phyloP scores from a whole-genome alignment of 2,113 vertebrate genomes.

The Laterallus jamaicensis region DNA sequence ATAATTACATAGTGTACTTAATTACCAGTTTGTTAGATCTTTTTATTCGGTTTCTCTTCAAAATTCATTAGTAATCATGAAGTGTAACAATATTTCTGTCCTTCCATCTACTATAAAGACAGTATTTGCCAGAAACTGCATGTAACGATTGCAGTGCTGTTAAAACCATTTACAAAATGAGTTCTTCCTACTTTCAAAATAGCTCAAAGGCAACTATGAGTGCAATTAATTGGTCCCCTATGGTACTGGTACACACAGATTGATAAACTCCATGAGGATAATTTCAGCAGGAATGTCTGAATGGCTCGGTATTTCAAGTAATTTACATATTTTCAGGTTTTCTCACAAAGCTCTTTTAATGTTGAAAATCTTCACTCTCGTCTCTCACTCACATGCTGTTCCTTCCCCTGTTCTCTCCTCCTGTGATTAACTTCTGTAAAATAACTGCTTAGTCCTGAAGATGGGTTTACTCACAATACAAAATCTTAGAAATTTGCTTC shows the following conservation, averaged over 20 bases:
- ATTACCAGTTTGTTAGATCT: not conserved
- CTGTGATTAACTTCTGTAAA: not conserved
- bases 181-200: constrained; percentile 46
- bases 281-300: constrained; percentile 3
- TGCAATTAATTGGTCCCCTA: constrained; percentile 63
- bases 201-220: constrained; percentile 46
- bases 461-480: not conserved
- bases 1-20: not conserved
- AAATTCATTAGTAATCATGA: constrained; percentile 14
- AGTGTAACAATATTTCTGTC: not conserved
- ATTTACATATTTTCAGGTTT: not conserved
- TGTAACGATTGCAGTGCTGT: not conserved
- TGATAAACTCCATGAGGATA: constrained; percentile 24
- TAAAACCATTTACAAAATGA: constrained; percentile 57
- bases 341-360: not conserved
- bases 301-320: constrained; percentile 23
- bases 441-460: not conserved
- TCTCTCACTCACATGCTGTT: not conserved
- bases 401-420: not conserved
- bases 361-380: not conserved
- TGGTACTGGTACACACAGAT: constrained; percentile 32
- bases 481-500: not conserved
- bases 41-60: constrained; percentile 7
- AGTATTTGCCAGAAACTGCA: not conserved
- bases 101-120: constrained; percentile 1